Base-by-base conservation (phyloP, 1,140 invertebrate species). In the Drosophila tropicalis region DNA sequence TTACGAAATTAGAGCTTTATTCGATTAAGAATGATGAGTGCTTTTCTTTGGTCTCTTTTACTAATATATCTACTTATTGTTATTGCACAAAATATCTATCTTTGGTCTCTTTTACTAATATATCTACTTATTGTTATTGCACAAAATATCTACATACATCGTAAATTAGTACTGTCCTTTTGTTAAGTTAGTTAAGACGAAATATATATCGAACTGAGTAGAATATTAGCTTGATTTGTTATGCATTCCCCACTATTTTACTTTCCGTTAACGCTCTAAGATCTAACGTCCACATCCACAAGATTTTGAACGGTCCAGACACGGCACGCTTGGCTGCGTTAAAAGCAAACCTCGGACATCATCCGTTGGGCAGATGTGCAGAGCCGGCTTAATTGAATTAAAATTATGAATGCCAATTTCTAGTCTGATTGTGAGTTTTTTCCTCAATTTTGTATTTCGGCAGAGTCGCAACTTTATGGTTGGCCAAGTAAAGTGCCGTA, bases 401-500 rank as follows among this genome's bases (percentile, higher is more conserved):
- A 68, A 72, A 87, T 87, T 71, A 77, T 77, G 62, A 73, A 86
- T 70, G 54, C 44, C 62, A 72, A 83, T 73, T 62, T 69, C 67
- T 70, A 70, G 66, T 63, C 67, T 67, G 55, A 66, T 64, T 32
- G 63, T 69, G 54, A 51, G 40, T 66, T 29, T 29, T 25, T 70
- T 67, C 55, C 47, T 40, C n/a, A 62, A 36, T 32, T 54, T 64
- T 36, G 64, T 44, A 70, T 72, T 80, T 85, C 66, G 70, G 71
- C 58, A 80, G 60, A 74, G 62, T 73, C 39, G 56, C 69, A 79
- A 70, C 60, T 79, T 22, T 32, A 22, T 62, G 39, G 41, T 77
- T 79, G 77, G 76, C 64, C 65, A 77, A 83, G 70, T 39, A 56
- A 72, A 72, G 55, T 87, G 73, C 63, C 58, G 64, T 79, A 86